phyloP scores from a whole-genome alignment of 2,888 invertebrate genomes.

The Trypoxylon attenuatum region DNA sequence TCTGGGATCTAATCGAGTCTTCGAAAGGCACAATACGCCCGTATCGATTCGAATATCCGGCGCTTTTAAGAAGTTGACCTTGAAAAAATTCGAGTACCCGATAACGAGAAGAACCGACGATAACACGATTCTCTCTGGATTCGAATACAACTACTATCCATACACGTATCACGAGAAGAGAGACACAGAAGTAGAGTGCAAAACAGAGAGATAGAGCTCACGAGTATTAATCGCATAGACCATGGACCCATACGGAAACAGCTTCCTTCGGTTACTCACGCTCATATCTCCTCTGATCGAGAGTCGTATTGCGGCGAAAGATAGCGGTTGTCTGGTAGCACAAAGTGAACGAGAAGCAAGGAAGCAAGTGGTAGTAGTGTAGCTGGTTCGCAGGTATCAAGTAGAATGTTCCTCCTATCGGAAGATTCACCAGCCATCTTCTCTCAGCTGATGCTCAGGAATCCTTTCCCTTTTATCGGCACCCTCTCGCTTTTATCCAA shows the following conservation, averaged over 20 bases:
- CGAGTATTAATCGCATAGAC: too few relatives aligned
- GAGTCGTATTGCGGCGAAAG: too few relatives aligned
- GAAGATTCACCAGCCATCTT: too few relatives aligned
- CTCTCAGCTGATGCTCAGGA: not conserved
- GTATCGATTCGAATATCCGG: not conserved
- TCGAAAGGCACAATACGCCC: not conserved
- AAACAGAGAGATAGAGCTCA: too few relatives aligned
- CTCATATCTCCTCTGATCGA: too few relatives aligned
- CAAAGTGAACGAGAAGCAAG: too few relatives aligned
- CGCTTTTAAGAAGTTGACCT: not conserved
- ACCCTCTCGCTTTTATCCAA: not conserved
- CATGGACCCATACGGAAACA: not conserved
- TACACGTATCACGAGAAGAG: too few relatives aligned
- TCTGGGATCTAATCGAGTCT: not conserved
- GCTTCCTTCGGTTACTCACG: constrained; percentile 31
- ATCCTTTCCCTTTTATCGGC: not conserved
- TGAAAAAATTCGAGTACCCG: not conserved
- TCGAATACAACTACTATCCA: not conserved
- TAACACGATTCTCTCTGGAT: not conserved
- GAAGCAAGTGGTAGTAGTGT: too few relatives aligned
- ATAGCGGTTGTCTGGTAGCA: too few relatives aligned
- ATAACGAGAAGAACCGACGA: not conserved
- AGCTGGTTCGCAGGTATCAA: too few relatives aligned
- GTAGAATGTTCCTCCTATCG: too few relatives aligned
- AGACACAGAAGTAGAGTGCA: too few relatives aligned